phyloP scores from a whole-genome alignment of 2,797 vertebrate genomes.

The Cossypha niveicapilla region DNA sequence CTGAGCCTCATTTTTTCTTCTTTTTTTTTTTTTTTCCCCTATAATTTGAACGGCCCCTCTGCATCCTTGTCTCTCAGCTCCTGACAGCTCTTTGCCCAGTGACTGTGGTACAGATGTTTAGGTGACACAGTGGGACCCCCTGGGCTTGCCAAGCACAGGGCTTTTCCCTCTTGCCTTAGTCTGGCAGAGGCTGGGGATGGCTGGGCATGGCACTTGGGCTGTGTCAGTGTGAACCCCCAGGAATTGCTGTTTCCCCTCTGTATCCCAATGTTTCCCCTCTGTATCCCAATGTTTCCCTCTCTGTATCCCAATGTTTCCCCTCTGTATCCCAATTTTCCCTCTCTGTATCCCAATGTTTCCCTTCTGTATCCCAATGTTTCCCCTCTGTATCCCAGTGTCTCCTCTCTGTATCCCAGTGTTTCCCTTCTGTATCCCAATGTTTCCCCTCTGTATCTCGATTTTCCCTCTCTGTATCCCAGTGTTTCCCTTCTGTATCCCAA shows the following conservation, averaged over 20 bases:
- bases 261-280: neutral
- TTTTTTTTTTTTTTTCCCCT: rapidly evolving
- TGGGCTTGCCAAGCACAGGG: rapidly evolving
- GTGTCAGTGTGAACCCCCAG: neutral
- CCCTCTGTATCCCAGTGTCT: rapidly evolving
- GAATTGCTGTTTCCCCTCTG: neutral
- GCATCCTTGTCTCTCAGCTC: rapidly evolving
- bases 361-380: neutral
- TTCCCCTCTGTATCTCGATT: rapidly evolving
- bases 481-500: no score
- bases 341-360: rapidly evolving
- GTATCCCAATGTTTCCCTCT: rapidly evolving
- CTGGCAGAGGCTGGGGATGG: neutral
- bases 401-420: no score
- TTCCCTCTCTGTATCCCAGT: neutral
- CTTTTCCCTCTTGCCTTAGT: rapidly evolving
- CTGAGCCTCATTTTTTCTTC: rapidly evolving
- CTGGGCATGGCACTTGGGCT: rapidly evolving
- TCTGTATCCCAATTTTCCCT: rapidly evolving
- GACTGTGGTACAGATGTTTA: rapidly evolving
- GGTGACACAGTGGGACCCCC: rapidly evolving
- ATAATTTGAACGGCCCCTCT: rapidly evolving
- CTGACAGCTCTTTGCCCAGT: neutral
- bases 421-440: rapidly evolving
- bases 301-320: neutral